Base-by-base conservation (phyloP, 2,888 invertebrate genomes). In the Sipha maydis region DNA sequence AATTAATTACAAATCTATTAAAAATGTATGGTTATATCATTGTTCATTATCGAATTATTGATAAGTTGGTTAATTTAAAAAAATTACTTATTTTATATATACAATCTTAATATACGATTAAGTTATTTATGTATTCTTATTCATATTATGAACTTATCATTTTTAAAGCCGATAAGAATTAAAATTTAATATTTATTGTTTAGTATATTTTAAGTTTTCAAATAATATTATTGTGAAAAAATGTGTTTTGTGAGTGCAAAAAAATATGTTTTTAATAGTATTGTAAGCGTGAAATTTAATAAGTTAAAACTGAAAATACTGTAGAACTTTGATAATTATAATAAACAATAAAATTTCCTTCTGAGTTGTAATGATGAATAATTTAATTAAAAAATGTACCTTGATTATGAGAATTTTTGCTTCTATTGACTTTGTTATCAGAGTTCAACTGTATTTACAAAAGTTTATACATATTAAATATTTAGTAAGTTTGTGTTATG, bases 1-100 rank as follows among this genome's bases (percentile, higher is more conserved):
- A 61, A 61, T 61, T 61, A 61, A n/a, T 83, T 34, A 83, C 17
- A 34, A 73, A 56, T 73, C 56, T 73, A 83, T 83, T 83, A 73
- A 73, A 21, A 82, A 31, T 67, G 19, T 69, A 25, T 54, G 48
- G 31, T 79, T 25, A 61, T 83, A 21, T 25, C 34, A 71, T 83
- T 82, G 67, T 67, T 82, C 28, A 25, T 77, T 54, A 8, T 83
- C 31, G 21, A 69, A 48, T 48, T 48, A 48, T 48, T 31, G 25
- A 21, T 28, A 17, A 61, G 75, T 75, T 56, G 19, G 21, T 75
- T 83, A 14, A 19, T 38, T 38, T 11, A 34, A n/a, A 56, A 34
- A 75, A 56, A 75, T 31, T 25, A 67, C 38, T 80, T n/a, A 38
- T 38, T 25, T 41, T 31, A 28, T 41, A n/a, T 25, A 17, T 34